Base-by-base conservation (phyloP, 1,140 invertebrate genomes). In the Atta cephalotes region DNA sequence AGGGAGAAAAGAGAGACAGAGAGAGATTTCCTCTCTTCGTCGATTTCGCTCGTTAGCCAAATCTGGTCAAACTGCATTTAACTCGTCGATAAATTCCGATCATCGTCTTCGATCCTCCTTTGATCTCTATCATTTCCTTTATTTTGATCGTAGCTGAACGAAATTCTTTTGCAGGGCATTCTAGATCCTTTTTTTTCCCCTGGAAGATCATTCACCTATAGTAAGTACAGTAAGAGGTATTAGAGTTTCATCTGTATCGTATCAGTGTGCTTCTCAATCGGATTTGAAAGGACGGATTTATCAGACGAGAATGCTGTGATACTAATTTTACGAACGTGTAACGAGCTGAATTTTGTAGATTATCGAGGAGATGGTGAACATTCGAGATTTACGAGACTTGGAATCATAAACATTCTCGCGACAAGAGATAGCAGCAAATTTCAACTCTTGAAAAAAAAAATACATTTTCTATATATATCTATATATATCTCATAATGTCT, bases 401-500 rank as follows among this genome's bases (percentile, higher is more conserved):
- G 3, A 45, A n/a, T 63, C 5, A 1, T 25, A 45, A 7, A n/a
- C 28, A 3, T 58, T 58, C 18, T 58, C n/a, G 74, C 9, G n/a
- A 65, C 5, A 21, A 74, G 28, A 84, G 16, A 56, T 28, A 66
- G 10, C 3, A 5, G 60, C 6, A 49, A 35, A 21, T 7, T 18
- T 3, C 9, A 16, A 65, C 2, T 21, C 21, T 72, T n/a, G 21
- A 14, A 12, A 25, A 25, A 51, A 76, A 35, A 72, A 56, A n/a
- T 2, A 72, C 28, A 53, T 72, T 56, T 16, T 9, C 45, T 74
- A 35, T 18, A 65, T 31, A 35, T 35, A 35, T n/a, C 16, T 53
- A 35, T 18, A 65, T 31, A n/a, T 35, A 35, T n/a, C n/a, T 53
- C 0, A 25, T 70, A 60, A 92, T 92, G 91, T 92, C 91, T 31